Evolutionary conservation across 2,113 vertebrate genomes (phyloP).

Genomic region (Apistogramma diplotaenia): DNA sequence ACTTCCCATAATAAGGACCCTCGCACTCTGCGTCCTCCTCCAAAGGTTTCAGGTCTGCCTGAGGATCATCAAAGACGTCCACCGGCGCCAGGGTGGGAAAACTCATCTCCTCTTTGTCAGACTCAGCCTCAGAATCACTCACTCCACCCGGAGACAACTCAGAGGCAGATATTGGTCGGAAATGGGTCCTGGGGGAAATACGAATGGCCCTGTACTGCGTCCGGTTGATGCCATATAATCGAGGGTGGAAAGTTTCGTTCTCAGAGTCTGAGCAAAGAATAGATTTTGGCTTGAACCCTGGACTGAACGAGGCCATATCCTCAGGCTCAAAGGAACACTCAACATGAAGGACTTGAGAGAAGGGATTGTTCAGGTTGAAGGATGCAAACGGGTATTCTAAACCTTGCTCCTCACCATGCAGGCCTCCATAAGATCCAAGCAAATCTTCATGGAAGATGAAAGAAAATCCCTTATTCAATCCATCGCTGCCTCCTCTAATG

Average conservation of each 20-base stretch:
- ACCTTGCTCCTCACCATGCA: conserved; percentile 88
- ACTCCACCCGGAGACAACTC: conserved; percentile 94
- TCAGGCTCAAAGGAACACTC: conserved; percentile 98
- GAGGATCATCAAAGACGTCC: conserved; percentile 91
- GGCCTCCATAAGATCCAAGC: conserved; percentile 90
- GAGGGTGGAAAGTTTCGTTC: conserved; percentile 86
- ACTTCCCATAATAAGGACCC: conserved; percentile 95
- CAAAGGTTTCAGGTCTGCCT: conserved; percentile 95
- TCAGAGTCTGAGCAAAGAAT: conserved; percentile 97
- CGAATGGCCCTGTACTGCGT: conserved; percentile 97
- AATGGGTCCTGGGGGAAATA: conserved; percentile 98
- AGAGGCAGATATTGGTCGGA: conserved; percentile 96
- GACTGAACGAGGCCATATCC: conserved; percentile 92
- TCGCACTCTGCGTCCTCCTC: conserved; percentile 98
- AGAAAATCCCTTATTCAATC: conserved; percentile 94
- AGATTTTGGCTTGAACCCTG: conserved; percentile 95
- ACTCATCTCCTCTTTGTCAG: conserved; percentile 91
- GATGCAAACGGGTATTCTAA: conserved; percentile 94
- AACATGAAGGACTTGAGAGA: conserved; percentile 98
- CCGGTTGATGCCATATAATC: conserved; percentile 90
- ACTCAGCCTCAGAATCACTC: conserved; percentile 95
- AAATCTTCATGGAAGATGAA: conserved; percentile 99
- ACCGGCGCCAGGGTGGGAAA: conserved; percentile 81
- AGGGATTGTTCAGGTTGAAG: conserved; percentile 94
- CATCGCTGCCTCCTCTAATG: conserved; percentile 83